Evolutionary conservation across 2,797 vertebrate genomes (phyloP).

Genomic region (Enteromius treurensis): DNA sequence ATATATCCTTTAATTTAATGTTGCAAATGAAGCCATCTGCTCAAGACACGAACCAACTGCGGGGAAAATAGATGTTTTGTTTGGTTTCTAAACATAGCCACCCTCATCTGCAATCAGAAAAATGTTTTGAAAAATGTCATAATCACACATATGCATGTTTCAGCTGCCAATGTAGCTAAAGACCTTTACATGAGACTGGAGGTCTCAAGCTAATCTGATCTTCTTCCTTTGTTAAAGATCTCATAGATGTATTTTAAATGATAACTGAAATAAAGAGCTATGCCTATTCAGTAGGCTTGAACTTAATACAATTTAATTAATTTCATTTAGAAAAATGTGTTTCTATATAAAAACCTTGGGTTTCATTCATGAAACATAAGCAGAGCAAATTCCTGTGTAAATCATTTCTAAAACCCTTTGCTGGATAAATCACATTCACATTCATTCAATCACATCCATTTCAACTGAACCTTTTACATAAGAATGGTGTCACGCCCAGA

Average conservation of each 20-base stretch:
- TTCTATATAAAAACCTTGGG: not conserved
- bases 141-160: not conserved
- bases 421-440: not conserved
- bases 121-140: not conserved
- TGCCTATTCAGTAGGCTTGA: not conserved
- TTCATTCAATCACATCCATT: not conserved
- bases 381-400: not conserved
- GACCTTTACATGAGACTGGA: not conserved
- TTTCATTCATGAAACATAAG: not conserved
- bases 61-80: not conserved
- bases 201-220: not conserved
- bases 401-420: not conserved
- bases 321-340: not conserved
- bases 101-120: not conserved
- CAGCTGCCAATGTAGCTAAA: not conserved
- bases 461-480: not conserved
- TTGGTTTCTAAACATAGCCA: constrained; percentile 1
- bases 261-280: not conserved
- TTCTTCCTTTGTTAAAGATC: not conserved
- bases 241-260: not conserved
- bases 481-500: not conserved
- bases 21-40: constrained; percentile 3
- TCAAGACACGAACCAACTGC: not conserved
- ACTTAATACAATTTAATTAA: not conserved
- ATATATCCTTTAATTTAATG: not conserved